Evolutionary conservation across 2,113 vertebrate species (phyloP).

Genomic region (Rhabdornis inornatus): DNA sequence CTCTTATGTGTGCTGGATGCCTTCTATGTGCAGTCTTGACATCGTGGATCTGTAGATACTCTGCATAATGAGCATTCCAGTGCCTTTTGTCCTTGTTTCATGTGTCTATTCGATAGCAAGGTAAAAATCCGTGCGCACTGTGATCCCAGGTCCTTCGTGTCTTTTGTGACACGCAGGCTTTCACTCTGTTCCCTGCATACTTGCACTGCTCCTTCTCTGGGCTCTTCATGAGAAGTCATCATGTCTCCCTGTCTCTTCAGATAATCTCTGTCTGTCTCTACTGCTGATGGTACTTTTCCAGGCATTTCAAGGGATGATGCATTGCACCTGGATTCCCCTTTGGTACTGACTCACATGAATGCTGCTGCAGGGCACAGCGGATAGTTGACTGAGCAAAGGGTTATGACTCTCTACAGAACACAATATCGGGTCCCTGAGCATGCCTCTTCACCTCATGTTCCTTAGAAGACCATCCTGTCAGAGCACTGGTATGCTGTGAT

Average conservation of each 20-base stretch:
- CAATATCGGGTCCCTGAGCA: background rate
- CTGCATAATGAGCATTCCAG: background rate
- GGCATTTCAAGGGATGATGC: background rate
- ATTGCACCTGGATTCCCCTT: background rate
- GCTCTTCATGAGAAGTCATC: background rate
- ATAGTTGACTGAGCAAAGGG: fast-evolving
- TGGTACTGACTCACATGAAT: background rate
- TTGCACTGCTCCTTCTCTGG: background rate
- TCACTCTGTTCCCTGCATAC: background rate
- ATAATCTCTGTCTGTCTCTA: background rate
- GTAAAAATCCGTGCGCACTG: background rate
- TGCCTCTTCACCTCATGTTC: background rate
- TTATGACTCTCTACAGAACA: background rate
- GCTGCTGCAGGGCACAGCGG: background rate
- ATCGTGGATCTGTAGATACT: background rate
- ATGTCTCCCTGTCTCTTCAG: background rate
- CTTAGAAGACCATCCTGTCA: background rate
- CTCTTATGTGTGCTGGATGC: background rate
- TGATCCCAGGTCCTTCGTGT: background rate
- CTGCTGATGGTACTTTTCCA: background rate
- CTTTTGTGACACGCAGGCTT: background rate
- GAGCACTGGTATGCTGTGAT: background rate
- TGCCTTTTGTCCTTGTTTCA: background rate
- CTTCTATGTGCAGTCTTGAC: background rate
- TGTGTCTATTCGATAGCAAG: background rate